phyloP scores from a whole-genome alignment of 2,797 vertebrate genomes.

The Xiphophorus birchmanni region DNA sequence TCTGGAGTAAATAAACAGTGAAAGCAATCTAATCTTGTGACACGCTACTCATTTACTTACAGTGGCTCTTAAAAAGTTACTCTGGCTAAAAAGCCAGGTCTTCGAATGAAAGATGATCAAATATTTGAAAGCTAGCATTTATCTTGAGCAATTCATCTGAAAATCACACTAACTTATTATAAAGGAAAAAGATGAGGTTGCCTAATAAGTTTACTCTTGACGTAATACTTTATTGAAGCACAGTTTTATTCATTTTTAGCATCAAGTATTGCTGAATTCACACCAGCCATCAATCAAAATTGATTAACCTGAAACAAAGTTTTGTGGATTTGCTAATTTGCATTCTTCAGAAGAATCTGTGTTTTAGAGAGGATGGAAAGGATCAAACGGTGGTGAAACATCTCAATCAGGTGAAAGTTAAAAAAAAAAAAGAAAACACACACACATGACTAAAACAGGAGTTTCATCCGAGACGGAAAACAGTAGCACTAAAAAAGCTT shows the following conservation, averaged over 20 bases:
- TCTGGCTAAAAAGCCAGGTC: not conserved
- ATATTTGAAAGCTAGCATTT: not conserved
- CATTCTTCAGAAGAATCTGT: not conserved
- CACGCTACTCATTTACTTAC: constrained; percentile 72
- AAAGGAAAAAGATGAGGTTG: not conserved
- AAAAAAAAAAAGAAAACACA: not conserved
- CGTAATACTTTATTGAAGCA: not conserved
- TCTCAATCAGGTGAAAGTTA: not conserved
- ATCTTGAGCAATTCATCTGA: not conserved
- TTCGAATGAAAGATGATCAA: not conserved
- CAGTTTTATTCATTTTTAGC: not conserved
- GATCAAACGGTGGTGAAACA: not conserved
- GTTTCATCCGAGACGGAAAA: not conserved
- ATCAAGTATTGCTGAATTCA: not conserved
- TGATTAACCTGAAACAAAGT: not conserved
- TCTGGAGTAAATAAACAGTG: constrained; percentile 48
- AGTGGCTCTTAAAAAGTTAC: constrained; percentile 19
- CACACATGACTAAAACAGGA: not conserved
- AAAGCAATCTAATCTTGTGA: constrained; percentile 61
- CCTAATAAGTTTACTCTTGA: not conserved
- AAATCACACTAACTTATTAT: not conserved
- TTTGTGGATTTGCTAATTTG: not conserved
- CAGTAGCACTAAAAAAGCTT: not conserved
- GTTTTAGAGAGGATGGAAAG: not conserved
- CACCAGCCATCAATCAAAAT: not conserved